Conservation (phyloP, 2,113 vertebrate genomes). For the Urocitellus parryii region DNA sequence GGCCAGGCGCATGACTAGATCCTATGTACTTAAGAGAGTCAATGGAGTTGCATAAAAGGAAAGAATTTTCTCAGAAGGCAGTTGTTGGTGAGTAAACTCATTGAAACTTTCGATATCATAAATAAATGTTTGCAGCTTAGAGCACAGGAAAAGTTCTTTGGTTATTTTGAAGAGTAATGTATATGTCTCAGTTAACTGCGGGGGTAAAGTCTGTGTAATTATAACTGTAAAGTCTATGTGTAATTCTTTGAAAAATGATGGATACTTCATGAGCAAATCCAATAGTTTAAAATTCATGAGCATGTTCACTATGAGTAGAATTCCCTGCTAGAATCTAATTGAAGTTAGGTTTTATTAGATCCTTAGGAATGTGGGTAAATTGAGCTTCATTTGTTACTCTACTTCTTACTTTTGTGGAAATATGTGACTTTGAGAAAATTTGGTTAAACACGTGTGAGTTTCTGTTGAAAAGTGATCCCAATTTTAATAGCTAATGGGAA, state of each 20-base stretch:
- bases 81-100: not conserved
- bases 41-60: fast-evolving
- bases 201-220: not conserved
- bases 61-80: not conserved
- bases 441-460: not conserved
- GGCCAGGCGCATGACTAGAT: fast-evolving
- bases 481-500: not conserved
- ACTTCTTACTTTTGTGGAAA: not conserved
- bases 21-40: fast-evolving
- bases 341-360: not conserved
- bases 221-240: not conserved
- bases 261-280: not conserved
- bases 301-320: not conserved
- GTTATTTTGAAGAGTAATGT: not conserved
- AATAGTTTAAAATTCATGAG: not conserved
- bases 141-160: not conserved
- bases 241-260: not conserved
- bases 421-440: not conserved
- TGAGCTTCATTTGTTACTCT: not conserved
- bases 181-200: not conserved
- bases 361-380: not conserved
- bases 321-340: not conserved
- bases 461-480: not conserved
- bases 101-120: not conserved
- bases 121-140: not conserved